phyloP scores from a whole-genome alignment of 2,888 invertebrate genomes.

The Pandemis cinnamomeana region DNA sequence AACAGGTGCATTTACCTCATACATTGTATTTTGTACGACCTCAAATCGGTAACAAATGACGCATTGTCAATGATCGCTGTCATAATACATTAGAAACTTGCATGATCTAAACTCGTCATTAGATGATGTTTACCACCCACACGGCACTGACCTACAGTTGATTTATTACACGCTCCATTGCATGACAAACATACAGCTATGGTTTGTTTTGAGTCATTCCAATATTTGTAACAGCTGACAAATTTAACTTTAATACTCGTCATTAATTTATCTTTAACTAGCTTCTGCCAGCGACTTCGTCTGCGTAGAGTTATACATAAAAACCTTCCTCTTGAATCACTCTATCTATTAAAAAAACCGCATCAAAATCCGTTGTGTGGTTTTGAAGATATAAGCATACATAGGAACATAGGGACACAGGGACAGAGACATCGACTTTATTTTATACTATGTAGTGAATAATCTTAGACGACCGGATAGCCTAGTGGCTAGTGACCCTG shows the following conservation, averaged over 20 bases:
- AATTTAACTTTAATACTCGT: neutral
- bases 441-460: too few relatives aligned
- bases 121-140: conserved; percentile 18
- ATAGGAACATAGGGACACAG: too few relatives aligned
- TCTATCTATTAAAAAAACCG: too few relatives aligned
- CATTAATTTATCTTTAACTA: too few relatives aligned
- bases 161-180: conserved; percentile 29
- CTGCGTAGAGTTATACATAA: too few relatives aligned
- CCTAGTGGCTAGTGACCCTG: too few relatives aligned
- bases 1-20: neutral
- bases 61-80: conserved; percentile 4
- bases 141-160: conserved; percentile 31
- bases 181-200: neutral
- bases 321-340: too few relatives aligned
- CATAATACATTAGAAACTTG: conserved; percentile 4
- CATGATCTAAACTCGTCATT: conserved; percentile 14
- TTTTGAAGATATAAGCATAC: too few relatives aligned
- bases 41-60: neutral
- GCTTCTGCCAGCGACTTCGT: too few relatives aligned
- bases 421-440: too few relatives aligned
- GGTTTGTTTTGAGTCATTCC: neutral
- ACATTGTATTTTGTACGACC: neutral
- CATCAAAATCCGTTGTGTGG: too few relatives aligned
- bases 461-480: too few relatives aligned
- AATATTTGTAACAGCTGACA: neutral